phyloP scores from a whole-genome alignment of 2,797 vertebrate genomes.

The Muraenolepis orangiensis region DNA sequence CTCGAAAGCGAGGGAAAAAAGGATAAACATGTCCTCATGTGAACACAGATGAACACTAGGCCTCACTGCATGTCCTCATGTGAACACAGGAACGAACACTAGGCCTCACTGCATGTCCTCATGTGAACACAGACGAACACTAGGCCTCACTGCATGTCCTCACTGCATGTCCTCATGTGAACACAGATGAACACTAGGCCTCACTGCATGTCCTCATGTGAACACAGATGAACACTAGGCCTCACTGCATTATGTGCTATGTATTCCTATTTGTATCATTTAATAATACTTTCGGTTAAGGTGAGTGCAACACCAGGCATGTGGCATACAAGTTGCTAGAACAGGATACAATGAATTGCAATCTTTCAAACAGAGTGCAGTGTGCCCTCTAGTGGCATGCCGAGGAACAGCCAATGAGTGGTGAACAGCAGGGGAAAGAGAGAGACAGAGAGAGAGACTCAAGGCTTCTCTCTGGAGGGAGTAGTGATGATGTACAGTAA shows the following conservation, averaged over 20 bases:
- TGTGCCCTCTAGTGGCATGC: slow-evolving; percentile 50
- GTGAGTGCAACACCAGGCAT: background rate
- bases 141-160: no score
- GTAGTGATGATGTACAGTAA: background rate
- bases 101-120: no score
- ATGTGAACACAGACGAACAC: slow-evolving; percentile 21
- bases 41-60: slow-evolving; percentile 20
- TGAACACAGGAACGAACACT: slow-evolving; percentile 19
- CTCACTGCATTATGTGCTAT: no score
- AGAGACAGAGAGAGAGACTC: slow-evolving; percentile 2
- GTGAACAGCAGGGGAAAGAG: background rate
- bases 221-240: slow-evolving; percentile 9
- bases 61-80: slow-evolving; percentile 35
- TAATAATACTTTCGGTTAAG: background rate
- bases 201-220: slow-evolving; percentile 33
- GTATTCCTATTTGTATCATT: background rate
- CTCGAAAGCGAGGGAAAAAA: no score
- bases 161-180: slow-evolving; percentile 33
- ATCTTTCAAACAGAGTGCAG: background rate
- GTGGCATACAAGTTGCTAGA: background rate
- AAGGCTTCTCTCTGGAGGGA: background rate
- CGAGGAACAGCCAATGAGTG: slow-evolving; percentile 24
- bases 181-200: slow-evolving; percentile 19
- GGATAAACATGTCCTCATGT: slow-evolving; percentile 35
- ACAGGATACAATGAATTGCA: background rate